Conservation (phyloP, 1,140 invertebrate species). For the Ectropis grisescens region DNA sequence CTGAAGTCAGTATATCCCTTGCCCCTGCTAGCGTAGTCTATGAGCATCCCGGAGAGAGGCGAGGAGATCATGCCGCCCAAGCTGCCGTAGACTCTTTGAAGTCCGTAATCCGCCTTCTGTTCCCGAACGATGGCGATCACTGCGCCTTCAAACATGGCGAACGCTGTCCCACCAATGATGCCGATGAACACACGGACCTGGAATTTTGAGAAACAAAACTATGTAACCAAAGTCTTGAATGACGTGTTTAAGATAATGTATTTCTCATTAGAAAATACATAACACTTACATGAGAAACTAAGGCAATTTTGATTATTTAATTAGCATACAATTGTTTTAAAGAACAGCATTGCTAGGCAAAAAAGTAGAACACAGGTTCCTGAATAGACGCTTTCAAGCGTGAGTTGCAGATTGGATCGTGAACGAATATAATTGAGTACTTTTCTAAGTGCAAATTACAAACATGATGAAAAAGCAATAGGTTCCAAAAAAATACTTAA, state of each 20-base stretch:
- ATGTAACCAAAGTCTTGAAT: not conserved
- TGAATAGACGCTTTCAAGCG: no score
- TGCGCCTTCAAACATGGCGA: constrained; percentile 87
- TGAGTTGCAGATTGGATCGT: no score
- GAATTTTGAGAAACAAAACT: constrained; percentile 2
- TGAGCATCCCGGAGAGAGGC: constrained; percentile 81
- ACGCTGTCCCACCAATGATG: constrained; percentile 80
- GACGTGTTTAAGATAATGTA: not conserved
- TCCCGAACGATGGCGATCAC: constrained; percentile 83
- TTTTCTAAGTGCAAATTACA: no score
- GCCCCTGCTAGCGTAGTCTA: constrained; percentile 74
- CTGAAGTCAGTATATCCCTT: constrained; percentile 80
- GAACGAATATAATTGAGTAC: no score
- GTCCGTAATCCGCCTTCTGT: constrained; percentile 84
- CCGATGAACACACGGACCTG: constrained; percentile 80
- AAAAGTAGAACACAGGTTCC: no score
- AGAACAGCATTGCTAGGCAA: no score
- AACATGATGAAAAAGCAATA: no score
- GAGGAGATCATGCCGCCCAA: constrained; percentile 86
- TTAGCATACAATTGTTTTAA: no score
- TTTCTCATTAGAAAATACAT: not conserved
- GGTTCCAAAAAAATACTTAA: no score
- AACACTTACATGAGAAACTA: no score
- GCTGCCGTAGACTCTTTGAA: constrained; percentile 84
- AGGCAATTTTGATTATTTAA: no score